phyloP scores from a whole-genome alignment of 35 echinoderm and acorn worm genomes.

The Apostichopus parvimensis region DNA sequence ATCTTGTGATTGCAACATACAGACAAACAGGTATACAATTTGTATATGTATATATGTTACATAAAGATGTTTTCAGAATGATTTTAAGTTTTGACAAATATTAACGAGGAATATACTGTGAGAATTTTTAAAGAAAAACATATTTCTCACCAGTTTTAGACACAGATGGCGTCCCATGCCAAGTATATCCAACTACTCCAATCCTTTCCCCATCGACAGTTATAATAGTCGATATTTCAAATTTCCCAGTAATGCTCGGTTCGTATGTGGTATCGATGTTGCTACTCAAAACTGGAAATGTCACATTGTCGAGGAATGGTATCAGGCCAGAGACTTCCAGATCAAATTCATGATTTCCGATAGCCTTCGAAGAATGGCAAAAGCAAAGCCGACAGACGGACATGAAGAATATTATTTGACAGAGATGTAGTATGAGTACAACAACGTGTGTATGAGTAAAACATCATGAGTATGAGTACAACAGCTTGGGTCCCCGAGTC shows the following conservation, averaged over 20 bases:
- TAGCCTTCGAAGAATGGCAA: slow-evolving; percentile 35
- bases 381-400: no score
- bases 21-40: no score
- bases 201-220: slow-evolving; percentile 45
- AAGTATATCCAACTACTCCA: slow-evolving; percentile 76
- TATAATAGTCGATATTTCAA: slow-evolving; percentile 51
- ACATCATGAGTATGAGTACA: no score
- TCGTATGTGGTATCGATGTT: slow-evolving; percentile 74
- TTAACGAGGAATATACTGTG: no score
- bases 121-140: background rate
- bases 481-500: no score
- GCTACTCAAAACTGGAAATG: slow-evolving; percentile 71
- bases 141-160: slow-evolving; percentile 68
- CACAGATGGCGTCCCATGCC: slow-evolving; percentile 51
- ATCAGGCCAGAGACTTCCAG: slow-evolving; percentile 60
- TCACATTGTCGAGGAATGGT: slow-evolving; percentile 80
- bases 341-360: slow-evolving; percentile 98
- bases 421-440: no score
- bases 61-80: no score
- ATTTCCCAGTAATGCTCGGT: slow-evolving; percentile 59
- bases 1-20: no score
- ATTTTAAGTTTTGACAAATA: no score
- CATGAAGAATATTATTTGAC: no score
- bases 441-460: no score
- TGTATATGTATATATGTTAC: no score